Conservation (phyloP, 2,113 vertebrate genomes). For the Psettodes erumei region DNA sequence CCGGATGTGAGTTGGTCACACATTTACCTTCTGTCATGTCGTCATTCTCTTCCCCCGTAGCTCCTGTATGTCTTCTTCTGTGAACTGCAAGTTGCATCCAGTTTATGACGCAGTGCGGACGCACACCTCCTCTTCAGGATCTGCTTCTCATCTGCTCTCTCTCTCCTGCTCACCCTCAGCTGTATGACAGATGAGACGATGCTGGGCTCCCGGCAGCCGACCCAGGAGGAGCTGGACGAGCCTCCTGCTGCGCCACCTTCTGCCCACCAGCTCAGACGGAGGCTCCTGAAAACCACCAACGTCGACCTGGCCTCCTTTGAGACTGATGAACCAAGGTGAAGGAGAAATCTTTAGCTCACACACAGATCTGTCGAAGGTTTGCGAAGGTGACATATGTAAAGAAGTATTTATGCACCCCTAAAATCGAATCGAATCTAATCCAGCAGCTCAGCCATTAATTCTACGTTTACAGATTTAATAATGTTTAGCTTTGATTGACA, state of each 20-base stretch:
- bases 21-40: neutral
- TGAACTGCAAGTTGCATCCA: neutral
- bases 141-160: neutral
- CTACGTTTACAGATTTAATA: neutral
- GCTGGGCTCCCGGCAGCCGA: conserved; percentile 81
- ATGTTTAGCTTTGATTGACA: neutral
- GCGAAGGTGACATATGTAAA: neutral
- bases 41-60: neutral
- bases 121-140: neutral
- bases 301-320: conserved; percentile 77
- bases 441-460: neutral
- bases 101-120: too few relatives aligned
- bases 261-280: conserved; percentile 61
- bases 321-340: conserved; percentile 70
- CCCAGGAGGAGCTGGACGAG: conserved; percentile 81
- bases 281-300: conserved; percentile 72
- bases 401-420: too few relatives aligned
- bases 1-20: neutral
- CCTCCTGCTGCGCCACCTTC: conserved; percentile 22
- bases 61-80: neutral
- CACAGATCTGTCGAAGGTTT: neutral
- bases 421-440: neutral
- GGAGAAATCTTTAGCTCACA: neutral
- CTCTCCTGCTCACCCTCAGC: conserved; percentile 61
- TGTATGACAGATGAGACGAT: conserved; percentile 85